Base-by-base conservation (phyloP, 2,797 vertebrate species). In the Malurus splendens region DNA sequence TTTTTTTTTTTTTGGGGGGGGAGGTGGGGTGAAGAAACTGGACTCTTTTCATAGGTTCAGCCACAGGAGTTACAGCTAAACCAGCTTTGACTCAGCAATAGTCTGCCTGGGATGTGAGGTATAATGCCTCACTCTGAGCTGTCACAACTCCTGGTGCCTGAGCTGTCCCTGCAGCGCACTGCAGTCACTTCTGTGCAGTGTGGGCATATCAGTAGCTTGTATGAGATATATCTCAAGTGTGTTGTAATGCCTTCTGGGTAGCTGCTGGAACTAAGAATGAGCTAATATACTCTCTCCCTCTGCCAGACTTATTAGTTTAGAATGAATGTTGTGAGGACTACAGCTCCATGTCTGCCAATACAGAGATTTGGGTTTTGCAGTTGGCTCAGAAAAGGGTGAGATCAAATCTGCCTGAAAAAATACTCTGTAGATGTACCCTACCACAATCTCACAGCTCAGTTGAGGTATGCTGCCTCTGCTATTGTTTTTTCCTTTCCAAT, bases 241-340 rank as follows among this genome's bases (percentile, higher is more conserved):
- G 86, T 50, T 88, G 90, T 94, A 94, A 92, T 95, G 93, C 93
- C 92, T 94, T 90, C 91, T 93, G 93, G 93, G 93, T 92, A 94
- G 91, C 89, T 93, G 61, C 93, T 94, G 91, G 93, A 94, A 93
- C 91, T 94, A 93, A 93, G 93, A 92, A 81, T 59, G 71, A 95
- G 82, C 87, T 94, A 94, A 94, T 94, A 93, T 70, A 87, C 92
- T 94, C 91, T 87, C 70, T 93, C 32, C 60, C 48, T 83, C 89
- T 94, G 94, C 90, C 92, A 94, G 94, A 89, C 82, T 92, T 92
- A 94, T 92, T 94, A 92, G 93, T 93, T 92, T 87, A 94, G 89
- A 93, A 86, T 78, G 92, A 94, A 48, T 75, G 82, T 84, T 93
- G 73, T 75, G 85, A 94, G 80, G 80, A 81, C 61, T 92, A 56